These are phyloP conservation scores for Lasiurus cinereus DNA, from an alignment of 2,113 vertebrate genomes.

Conservation along the genomic window DNA sequence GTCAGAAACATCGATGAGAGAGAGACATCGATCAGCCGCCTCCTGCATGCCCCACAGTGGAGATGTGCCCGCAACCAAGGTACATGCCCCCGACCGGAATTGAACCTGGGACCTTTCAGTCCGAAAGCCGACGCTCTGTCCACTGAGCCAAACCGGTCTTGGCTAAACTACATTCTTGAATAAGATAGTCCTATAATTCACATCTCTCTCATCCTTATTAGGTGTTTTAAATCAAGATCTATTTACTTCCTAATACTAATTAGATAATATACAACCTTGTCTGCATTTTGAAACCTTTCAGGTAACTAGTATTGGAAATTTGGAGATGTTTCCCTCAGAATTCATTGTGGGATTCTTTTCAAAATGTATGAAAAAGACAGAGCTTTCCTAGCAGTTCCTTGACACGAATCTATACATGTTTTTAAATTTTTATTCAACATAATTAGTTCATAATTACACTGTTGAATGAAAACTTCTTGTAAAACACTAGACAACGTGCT, in stretches of 20 bases:
- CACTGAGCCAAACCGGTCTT: no score
- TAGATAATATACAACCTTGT: neutral
- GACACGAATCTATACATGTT: neutral
- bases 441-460: neutral
- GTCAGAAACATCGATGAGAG: no score
- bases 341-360: neutral
- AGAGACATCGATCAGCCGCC: no score
- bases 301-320: conserved; percentile 21
- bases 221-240: neutral
- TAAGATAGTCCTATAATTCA: neutral
- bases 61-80: no score
- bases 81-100: no score
- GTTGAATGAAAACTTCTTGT: neutral
- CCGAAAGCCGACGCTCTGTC: no score
- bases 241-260: neutral
- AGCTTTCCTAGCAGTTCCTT: conserved; percentile 11
- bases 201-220: neutral
- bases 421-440: neutral
- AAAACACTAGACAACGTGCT: neutral
- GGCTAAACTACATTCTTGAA: conserved; percentile 43
- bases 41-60: no score
- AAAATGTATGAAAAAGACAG: neutral
- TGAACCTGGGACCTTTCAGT: no score
- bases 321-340: neutral
- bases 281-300: neutral